Evolutionary conservation across 53 echinoderm and acorn worm genomes (phyloP), one percentile per base, ranked within the genome.

Genomic region (Astropecten irregularis): DNA sequence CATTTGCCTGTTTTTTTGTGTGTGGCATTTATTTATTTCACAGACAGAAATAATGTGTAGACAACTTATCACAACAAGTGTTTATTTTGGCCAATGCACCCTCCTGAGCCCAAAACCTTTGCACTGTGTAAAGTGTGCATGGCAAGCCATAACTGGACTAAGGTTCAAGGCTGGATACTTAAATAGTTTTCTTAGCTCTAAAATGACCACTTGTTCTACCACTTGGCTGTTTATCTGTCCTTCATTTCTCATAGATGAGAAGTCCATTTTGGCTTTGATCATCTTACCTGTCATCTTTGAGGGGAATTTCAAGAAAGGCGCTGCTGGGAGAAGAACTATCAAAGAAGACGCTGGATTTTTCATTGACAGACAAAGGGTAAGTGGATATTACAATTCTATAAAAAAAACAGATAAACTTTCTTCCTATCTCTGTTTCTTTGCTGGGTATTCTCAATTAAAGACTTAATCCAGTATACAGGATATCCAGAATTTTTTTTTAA

Each of bases 201-300:
- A 7, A 39, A 39, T 42, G 42, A 42, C 42, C 11, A 42, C 42
- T 42, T 42, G 42, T 11, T 42, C 42, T 42, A 42, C 42, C 42
- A 6, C 6, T 42, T n/a, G n/a, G n/a, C 26, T 62, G 32, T 66
- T 42, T 42, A 23, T 69, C 11, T 69, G 46, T 48, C 29, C 29
- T 69, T 46, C 30, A 69, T 48, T 69, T 69, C 28, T 69, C 49
- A 47, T 30, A 69, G 69, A 69, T 27, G 37, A 69, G 48, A 69
- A 49, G 69, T 69, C 69, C 3, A 2, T 48, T 69, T 69, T 69
- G 69, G 69, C 69, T 48, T 69, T 49, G 30, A 2, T 69, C 49
- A 69, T 69, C 2, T 9, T 69, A 18, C 69, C 69, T 69, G 69
- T 48, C 49, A 69, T 69, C 49, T 69, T 48, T 69, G 69, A 69